Percentiles rank a stretch among this genome's conserved stretches.
Evolutionary conservation across 2,797 vertebrate species (phyloP).

Genomic region (Halcyon badia): DNA sequence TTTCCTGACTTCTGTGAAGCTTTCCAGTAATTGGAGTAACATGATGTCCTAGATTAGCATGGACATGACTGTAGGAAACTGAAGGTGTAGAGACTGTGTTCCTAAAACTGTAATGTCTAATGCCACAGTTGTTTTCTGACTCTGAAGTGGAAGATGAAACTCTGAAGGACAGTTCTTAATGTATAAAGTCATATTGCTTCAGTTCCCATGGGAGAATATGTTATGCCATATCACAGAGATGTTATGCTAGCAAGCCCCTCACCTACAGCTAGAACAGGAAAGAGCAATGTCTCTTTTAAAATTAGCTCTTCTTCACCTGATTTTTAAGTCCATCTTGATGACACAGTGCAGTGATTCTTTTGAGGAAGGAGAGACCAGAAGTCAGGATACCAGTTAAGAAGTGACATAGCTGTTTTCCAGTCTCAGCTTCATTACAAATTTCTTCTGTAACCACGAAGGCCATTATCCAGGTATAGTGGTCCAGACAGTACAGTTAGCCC

Average conservation of each 20-base stretch:
- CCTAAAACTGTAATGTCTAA: not conserved
- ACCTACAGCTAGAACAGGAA: not conserved
- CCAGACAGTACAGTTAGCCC: not conserved
- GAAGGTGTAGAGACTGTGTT: rapidly evolving
- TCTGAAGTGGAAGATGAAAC: not conserved
- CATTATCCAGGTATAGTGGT: not conserved
- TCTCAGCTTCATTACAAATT: not conserved
- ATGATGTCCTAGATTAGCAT: not conserved
- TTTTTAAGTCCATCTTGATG: not conserved
- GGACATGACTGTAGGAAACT: not conserved
- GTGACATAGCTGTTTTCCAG: not conserved
- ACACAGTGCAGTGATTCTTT: not conserved
- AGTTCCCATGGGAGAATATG: not conserved
- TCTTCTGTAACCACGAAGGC: not conserved
- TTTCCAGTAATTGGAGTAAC: not conserved
- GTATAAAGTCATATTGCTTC: not conserved
- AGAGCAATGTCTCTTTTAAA: not conserved
- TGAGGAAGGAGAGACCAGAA: not conserved
- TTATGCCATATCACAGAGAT: not conserved
- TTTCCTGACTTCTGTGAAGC: not conserved
- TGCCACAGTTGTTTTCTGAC: not conserved
- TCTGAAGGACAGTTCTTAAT: not conserved
- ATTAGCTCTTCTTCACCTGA: not conserved
- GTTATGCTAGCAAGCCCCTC: not conserved
- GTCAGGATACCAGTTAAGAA: not conserved